phyloP scores from a whole-genome alignment of 2,113 vertebrate genomes.

The Riparia riparia region DNA sequence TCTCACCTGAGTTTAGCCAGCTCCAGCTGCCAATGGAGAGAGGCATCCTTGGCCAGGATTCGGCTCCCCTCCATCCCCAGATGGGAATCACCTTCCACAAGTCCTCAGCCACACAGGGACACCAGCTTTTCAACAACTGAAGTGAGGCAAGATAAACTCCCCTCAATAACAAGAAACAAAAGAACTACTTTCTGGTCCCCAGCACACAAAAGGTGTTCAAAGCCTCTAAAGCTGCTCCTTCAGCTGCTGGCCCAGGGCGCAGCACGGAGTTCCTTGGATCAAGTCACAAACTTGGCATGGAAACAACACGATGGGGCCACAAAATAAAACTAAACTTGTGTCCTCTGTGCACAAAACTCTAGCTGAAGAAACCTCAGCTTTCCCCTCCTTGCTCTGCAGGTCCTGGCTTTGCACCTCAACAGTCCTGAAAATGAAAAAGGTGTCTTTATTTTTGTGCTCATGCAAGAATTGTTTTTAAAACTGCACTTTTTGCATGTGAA shows the following conservation, averaged over 20 bases:
- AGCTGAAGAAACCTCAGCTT: not conserved
- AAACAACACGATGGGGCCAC: not conserved
- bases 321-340: not conserved
- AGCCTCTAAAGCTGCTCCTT: not conserved
- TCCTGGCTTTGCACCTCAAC: not conserved
- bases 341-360: not conserved
- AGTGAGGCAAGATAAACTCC: not conserved
- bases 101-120: not conserved
- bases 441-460: not conserved
- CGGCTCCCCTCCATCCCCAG: rapidly evolving
- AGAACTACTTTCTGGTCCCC: not conserved
- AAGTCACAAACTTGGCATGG: not conserved
- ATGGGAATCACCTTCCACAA: not conserved
- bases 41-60: not conserved
- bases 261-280: not conserved
- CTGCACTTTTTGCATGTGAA: not conserved
- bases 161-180: not conserved
- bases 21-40: not conserved
- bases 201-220: not conserved
- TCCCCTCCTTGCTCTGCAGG: not conserved
- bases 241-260: not conserved
- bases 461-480: not conserved
- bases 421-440: not conserved
- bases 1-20: not conserved
- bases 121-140: not conserved